These are phyloP conservation scores for Leptinotarsa undecemlineata DNA, from an alignment of 1,140 invertebrate species.

Conservation along the genomic window DNA sequence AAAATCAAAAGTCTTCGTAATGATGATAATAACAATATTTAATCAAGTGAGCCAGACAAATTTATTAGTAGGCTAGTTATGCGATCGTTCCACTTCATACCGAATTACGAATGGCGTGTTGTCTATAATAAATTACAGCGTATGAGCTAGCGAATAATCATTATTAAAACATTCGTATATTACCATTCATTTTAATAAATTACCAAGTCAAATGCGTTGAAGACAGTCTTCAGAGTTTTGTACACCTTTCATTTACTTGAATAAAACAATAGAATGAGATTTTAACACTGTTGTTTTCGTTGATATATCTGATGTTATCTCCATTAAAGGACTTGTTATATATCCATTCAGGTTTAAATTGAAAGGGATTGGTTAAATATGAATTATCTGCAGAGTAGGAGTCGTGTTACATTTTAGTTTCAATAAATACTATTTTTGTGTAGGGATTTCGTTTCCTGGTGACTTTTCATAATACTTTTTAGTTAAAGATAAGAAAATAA, in stretches of 20 bases:
- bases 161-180: slow-evolving; percentile 21
- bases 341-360: neutral
- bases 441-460: too few relatives aligned
- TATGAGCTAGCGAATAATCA: slow-evolving; percentile 7
- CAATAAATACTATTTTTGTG: too few relatives aligned
- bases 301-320: neutral
- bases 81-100: neutral
- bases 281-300: neutral
- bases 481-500: too few relatives aligned
- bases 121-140: slow-evolving; percentile 7
- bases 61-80: neutral
- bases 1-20: neutral
- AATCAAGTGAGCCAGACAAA: too few relatives aligned
- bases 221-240: neutral
- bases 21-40: neutral
- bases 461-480: too few relatives aligned
- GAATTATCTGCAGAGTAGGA: too few relatives aligned
- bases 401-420: too few relatives aligned
- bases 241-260: neutral
- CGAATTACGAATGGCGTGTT: slow-evolving; percentile 3
- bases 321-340: neutral
- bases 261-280: neutral
- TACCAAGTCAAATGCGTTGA: slow-evolving; percentile 16
- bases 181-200: slow-evolving; percentile 20
- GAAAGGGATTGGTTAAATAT: neutral